phyloP scores from a whole-genome alignment of 2,888 invertebrate genomes.

The Parapristionchus giblindavisi region DNA sequence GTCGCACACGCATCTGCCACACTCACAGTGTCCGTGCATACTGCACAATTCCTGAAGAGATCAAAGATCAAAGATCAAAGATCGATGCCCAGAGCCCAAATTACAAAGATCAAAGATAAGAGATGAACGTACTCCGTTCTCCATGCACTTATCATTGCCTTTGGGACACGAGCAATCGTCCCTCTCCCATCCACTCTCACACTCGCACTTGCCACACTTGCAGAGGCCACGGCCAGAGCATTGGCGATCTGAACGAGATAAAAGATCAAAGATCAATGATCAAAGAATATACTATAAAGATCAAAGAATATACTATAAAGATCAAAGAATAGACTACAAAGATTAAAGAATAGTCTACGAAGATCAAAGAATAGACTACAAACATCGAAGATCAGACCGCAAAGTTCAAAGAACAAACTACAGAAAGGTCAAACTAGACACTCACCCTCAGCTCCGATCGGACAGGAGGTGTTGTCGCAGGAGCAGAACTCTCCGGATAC shows the following conservation, averaged over 20 bases:
- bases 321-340: slow-evolving; percentile 8
- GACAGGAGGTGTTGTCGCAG: slow-evolving; percentile 56
- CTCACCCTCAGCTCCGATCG: slow-evolving; percentile 48
- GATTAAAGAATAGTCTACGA: background rate
- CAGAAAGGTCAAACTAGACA: no score
- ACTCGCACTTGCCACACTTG: slow-evolving; percentile 56
- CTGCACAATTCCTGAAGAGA: slow-evolving; percentile 60
- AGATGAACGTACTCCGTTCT: slow-evolving; percentile 50
- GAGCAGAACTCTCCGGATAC: slow-evolving; percentile 57
- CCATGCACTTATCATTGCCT: slow-evolving; percentile 48
- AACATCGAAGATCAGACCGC: background rate
- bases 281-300: background rate
- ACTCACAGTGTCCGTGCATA: slow-evolving; percentile 65
- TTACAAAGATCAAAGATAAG: background rate
- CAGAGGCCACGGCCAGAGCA: slow-evolving; percentile 58
- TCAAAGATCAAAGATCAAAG: background rate
- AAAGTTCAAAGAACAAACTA: no score
- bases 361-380: slow-evolving; percentile 10
- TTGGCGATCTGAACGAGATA: slow-evolving; percentile 1
- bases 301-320: background rate
- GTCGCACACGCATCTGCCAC: slow-evolving; percentile 66
- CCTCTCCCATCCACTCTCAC: slow-evolving; percentile 54
- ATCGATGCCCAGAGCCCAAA: background rate
- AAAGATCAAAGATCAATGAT: slow-evolving; percentile 35
- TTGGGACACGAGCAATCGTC: slow-evolving; percentile 54